phyloP scores from a whole-genome alignment of 2,888 invertebrate genomes.

The Beris morrisii region DNA sequence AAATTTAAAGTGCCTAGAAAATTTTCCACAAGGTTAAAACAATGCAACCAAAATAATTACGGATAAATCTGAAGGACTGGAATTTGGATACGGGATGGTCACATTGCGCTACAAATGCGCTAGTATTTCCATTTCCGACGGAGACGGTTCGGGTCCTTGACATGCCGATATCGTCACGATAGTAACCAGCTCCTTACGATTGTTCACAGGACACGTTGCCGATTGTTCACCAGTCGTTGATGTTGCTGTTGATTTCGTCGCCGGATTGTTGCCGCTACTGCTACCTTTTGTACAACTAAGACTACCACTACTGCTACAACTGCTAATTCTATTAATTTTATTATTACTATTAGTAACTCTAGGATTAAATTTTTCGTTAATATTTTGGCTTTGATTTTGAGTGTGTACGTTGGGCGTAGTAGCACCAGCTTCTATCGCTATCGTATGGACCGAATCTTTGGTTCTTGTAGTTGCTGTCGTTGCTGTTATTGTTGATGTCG shows the following conservation, averaged over 20 bases:
- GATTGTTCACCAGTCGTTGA: slow-evolving; percentile 31
- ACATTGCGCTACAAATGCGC: slow-evolving; percentile 52
- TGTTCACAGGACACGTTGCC: slow-evolving; percentile 35
- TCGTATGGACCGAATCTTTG: slow-evolving; percentile 25
- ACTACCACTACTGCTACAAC: slow-evolving; percentile 34
- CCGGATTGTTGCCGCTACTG: slow-evolving; percentile 9
- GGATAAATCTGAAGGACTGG: too few species aligned
- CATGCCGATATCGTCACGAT: slow-evolving; percentile 54
- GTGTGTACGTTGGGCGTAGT: slow-evolving; percentile 12
- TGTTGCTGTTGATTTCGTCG: not conserved
- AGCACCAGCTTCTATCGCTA: slow-evolving; percentile 32
- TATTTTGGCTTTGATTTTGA: slow-evolving; percentile 36
- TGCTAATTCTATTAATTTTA: slow-evolving; percentile 33
- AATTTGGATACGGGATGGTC: too few species aligned
- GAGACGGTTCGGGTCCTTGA: slow-evolving; percentile 37
- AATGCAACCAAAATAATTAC: not conserved
- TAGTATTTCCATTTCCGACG: slow-evolving; percentile 52
- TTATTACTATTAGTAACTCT: slow-evolving; percentile 37
- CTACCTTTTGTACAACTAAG: slow-evolving; percentile 24
- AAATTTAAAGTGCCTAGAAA: too few species aligned
- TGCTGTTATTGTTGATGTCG: slow-evolving; percentile 18
- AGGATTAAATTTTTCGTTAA: slow-evolving; percentile 40
- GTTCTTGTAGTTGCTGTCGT: slow-evolving; percentile 18
- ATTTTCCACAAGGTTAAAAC: not conserved
- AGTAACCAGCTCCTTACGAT: slow-evolving; percentile 53